Evolutionary conservation across 2,888 invertebrate genomes (phyloP), one percentile per base, ranked within the genome.

Genomic region (Teleogryllus oceanicus): DNA sequence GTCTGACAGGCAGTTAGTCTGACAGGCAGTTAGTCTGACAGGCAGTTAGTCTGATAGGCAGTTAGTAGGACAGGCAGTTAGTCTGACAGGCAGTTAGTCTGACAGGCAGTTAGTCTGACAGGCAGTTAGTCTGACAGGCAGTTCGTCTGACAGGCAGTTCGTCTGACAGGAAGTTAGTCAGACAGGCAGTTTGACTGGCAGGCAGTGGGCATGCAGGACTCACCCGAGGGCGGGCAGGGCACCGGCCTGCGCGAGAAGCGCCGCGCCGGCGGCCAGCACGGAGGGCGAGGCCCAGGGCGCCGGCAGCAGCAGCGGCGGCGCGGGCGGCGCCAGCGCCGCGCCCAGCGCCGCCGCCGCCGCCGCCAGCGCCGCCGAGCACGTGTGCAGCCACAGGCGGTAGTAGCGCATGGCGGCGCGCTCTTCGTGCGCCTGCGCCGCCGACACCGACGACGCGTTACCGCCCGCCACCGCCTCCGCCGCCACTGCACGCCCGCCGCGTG

Each of bases 151-250:
- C 24, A 37, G 37, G 37, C 37, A 8, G 37, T 4, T 8, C 0
- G 37, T 8, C 5, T 0, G 8, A 37, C 37, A 5, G 5, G 24
- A 2, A 4, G 24, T 4, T 4, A 24, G 24, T 3, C 4, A 4
- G 37, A 37, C 37, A 8, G 8, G 8, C 37, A 1, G 24, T 3
- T 4, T 2, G 2, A 4, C 24, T 4, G 37, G 1, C 37, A 37
- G 37, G 5, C 37, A 37, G 37, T 8, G 1, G 37, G 37, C 37
- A 37, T 37, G 37, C 37, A 37, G 37, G 10, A 20, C 24, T 76
- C n/a, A 37, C 76, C 24, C 76, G 76, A 76, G 76, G 10, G 76
- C 76, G 4, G 76, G 24, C 16, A 50, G 78, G 51, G 62, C 77
- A 1, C 16, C 77, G 77, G 20, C 37, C 18, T 62, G 78, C 37